Evolutionary conservation across 2,113 vertebrate genomes (phyloP).

Genomic region (Orycteropus afer): DNA sequence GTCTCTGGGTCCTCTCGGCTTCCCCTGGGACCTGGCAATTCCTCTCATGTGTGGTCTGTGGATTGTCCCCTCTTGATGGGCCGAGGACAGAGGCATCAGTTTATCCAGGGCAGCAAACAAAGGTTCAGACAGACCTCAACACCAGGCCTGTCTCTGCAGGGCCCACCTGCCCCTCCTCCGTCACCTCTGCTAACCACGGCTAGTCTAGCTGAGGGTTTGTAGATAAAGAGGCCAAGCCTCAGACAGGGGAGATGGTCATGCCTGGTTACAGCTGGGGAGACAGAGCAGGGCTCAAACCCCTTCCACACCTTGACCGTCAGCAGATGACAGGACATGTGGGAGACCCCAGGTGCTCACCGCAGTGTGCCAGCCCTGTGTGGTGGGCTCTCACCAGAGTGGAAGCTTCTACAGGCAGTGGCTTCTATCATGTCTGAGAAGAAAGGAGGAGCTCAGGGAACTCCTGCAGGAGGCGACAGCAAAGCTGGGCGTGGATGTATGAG

Average conservation of each 20-base stretch:
- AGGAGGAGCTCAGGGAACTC: neutral
- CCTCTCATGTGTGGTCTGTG: neutral
- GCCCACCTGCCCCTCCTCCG: neutral
- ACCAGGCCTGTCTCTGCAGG: neutral
- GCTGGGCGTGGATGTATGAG: neutral
- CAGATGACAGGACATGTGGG: neutral
- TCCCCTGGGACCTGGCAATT: too few relatives aligned
- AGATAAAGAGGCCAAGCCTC: neutral
- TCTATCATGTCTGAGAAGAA: neutral
- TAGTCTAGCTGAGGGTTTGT: neutral
- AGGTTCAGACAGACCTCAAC: too few relatives aligned
- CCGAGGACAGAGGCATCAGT: neutral
- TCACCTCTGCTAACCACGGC: accelerated
- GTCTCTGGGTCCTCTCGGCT: neutral
- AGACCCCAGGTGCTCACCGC: neutral
- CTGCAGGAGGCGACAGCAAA: neutral
- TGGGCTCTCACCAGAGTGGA: neutral
- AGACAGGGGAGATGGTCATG: neutral
- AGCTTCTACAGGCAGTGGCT: too few relatives aligned
- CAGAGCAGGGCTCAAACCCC: neutral
- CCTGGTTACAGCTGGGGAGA: too few relatives aligned
- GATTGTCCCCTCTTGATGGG: accelerated
- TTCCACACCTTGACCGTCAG: neutral
- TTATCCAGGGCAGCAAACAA: neutral
- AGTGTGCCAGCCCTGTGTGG: neutral